Conservation (phyloP, 2,888 invertebrate species). For the Isotomurus palustris region DNA sequence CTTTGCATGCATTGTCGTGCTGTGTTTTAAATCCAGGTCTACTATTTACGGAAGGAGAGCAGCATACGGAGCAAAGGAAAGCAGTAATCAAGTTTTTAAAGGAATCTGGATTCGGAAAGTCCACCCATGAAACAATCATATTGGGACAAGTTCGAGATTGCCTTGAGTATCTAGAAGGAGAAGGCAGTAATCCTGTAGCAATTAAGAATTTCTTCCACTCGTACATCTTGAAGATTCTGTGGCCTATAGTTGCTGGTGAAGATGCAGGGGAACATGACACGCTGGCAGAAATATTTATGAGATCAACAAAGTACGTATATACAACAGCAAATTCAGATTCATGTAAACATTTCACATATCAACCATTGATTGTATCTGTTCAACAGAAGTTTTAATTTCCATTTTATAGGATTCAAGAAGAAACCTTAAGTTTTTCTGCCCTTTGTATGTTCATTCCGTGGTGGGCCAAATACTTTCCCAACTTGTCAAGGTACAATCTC, state of each 20-base stretch:
- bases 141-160: constrained; percentile 21
- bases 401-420: constrained; percentile 19
- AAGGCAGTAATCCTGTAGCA: constrained; percentile 26
- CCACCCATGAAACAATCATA: constrained; percentile 25
- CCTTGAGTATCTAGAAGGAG: constrained; percentile 11
- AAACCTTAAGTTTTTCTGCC: constrained; percentile 23
- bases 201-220: constrained; percentile 20
- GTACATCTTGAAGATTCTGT: constrained; percentile 23
- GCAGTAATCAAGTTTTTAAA: constrained; percentile 35
- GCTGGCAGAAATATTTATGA: constrained; percentile 4
- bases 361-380: neutral
- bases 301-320: constrained; percentile 19
- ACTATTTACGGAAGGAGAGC: constrained; percentile 37
- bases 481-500: constrained; percentile 22
- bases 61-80: constrained; percentile 36
- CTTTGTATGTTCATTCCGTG: constrained; percentile 36
- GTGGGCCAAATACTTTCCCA: constrained; percentile 30
- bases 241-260: constrained; percentile 24
- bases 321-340: neutral
- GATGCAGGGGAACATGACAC: neutral
- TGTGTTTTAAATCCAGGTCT: constrained; percentile 15
- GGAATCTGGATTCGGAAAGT: constrained; percentile 36
- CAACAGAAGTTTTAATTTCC: neutral
- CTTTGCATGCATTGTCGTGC: neutral
- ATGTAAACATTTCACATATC: neutral